Base-by-base conservation (phyloP, 1,140 invertebrate genomes). In the Condylostylus longicornis region DNA sequence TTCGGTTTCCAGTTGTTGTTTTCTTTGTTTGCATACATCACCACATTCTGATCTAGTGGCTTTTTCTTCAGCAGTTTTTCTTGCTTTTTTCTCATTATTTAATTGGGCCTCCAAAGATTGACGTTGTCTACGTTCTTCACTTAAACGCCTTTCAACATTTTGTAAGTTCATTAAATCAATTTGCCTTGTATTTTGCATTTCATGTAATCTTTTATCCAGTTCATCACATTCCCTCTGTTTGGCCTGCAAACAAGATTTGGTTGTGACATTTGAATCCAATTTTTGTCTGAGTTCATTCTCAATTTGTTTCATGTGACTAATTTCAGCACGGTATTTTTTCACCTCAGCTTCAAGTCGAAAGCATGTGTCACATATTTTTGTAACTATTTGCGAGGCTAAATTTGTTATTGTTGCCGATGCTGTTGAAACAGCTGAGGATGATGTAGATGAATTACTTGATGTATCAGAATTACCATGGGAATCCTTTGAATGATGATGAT, bases 201-300 rank as follows among this genome's bases (percentile, higher is more conserved):
- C 76, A 47, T 82, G 75, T 36, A 84, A 55, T 61, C 80, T 53
- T 38, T 61, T 61, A 29, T 61, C 57, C 17, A 60, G 36, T 27
- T 61, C 57, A 19, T 61, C 58, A 38, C 51, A 58, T 36, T 61
- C 58, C 40, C 54, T 58, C 35, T 61, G 58, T 41, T 61, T 61
- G 42, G 53, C 53, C 45, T 61, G 58, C 48, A 61, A 51, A 45
- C 53, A 45, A 22, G 53, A 53, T 38, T 60, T 61, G 33, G 49
- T 56, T 13, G 53, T 61, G 28, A 58, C 33, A 44, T 60, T 60
- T 1, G 46, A 49, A 13, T 61, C 58, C 9, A 90, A 71, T 65
- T 90, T 86, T 54, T 77, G 73, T 47, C 81, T 67, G 40, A 91
- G 64, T 42, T 93, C 86, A 58, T 83, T 79, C 61, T 93, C 86